A percentile compares a stretch with the other conserved stretches of the same genome.
These are phyloP conservation scores for Athene cunicularia DNA, from an alignment of 2,113 vertebrate species.

Conservation along the genomic window DNA sequence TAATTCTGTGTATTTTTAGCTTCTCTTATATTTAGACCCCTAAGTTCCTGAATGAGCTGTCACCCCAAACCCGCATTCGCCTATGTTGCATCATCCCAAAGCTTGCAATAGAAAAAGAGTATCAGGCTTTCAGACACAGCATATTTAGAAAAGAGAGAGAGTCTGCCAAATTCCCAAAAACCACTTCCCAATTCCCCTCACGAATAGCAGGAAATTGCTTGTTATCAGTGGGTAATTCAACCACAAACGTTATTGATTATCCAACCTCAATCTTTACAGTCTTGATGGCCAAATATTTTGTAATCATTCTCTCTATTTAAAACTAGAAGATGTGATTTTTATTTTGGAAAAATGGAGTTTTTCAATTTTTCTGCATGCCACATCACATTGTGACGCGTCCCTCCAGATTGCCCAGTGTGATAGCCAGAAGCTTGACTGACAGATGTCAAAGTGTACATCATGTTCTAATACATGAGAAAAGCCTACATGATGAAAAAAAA, in stretches of 20 bases:
- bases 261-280: constrained; percentile 45
- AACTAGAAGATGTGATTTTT: constrained; percentile 38
- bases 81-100: constrained; percentile 32
- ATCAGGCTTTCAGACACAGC: constrained; percentile 56
- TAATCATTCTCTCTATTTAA: constrained; percentile 50
- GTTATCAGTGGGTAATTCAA: constrained; percentile 62
- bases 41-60: constrained; percentile 29
- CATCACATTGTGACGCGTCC: background rate
- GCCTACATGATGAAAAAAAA: background rate
- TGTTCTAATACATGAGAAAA: background rate
- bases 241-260: constrained; percentile 61
- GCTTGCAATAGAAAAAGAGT: constrained; percentile 43
- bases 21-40: constrained; percentile 49
- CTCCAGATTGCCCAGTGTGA: constrained; percentile 13
- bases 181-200: constrained; percentile 64
- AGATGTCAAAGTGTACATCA: constrained; percentile 28
- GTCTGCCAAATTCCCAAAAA: constrained; percentile 70
- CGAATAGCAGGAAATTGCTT: constrained; percentile 72
- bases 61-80: constrained; percentile 38
- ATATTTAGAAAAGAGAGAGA: constrained; percentile 63
- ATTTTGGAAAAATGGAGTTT: background rate
- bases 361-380: constrained; percentile 33
- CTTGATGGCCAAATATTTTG: constrained; percentile 58
- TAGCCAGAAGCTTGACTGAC: constrained; percentile 34
- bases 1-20: constrained; percentile 61